Evolutionary conservation across 2,797 vertebrate genomes (phyloP).

Genomic region (Centropyge bicolor): DNA sequence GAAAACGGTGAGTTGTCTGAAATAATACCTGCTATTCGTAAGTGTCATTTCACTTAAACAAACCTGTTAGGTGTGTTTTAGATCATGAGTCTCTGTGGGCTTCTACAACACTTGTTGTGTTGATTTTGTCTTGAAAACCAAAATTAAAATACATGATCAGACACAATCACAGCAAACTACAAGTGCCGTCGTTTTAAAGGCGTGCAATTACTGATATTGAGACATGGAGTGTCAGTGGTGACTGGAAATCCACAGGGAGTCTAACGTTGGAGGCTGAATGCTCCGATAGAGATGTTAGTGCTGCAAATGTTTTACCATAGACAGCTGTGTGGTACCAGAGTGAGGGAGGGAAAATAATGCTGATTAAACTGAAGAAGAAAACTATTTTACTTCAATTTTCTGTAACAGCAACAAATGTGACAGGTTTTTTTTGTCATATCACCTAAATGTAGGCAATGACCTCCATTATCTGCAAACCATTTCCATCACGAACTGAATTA

Average conservation of each 20-base stretch:
- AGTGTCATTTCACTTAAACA: background rate
- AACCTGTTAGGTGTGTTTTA: background rate
- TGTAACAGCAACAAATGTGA: background rate
- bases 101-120: background rate
- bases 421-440: background rate
- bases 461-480: background rate
- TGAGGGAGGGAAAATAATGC: background rate
- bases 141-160: constrained; percentile 9
- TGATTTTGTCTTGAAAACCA: background rate
- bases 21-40: background rate
- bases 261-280: constrained; percentile 4
- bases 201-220: constrained; percentile 15
- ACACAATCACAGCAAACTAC: background rate
- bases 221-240: constrained; percentile 20
- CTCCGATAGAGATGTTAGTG: constrained; percentile 27
- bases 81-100: constrained; percentile 4
- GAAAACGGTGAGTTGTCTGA: background rate
- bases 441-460: constrained; percentile 2
- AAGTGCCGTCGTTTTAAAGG: background rate
- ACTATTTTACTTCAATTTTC: background rate
- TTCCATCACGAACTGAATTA: too few species aligned
- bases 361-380: constrained; percentile 7
- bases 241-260: constrained; percentile 21
- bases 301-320: constrained; percentile 4
- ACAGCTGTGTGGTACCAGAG: background rate